phyloP scores from a whole-genome alignment of 2,113 vertebrate genomes.

The Atractosteus spatula region DNA sequence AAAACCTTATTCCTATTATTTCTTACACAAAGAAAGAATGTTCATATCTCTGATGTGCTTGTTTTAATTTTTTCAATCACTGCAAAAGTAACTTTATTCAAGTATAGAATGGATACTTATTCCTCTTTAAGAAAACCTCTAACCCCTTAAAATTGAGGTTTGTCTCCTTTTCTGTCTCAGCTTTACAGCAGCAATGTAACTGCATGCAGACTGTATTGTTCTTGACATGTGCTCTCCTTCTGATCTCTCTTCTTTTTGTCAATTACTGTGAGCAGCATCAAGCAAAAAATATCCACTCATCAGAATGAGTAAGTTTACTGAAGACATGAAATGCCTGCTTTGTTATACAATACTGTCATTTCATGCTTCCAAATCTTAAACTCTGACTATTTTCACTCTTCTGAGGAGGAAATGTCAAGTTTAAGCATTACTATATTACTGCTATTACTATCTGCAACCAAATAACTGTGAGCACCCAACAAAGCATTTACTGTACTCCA shows the following conservation, averaged over 20 bases:
- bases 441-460: neutral
- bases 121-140: neutral
- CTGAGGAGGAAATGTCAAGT: slow-evolving; percentile 79
- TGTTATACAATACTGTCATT: slow-evolving; percentile 66
- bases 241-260: slow-evolving; percentile 78
- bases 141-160: neutral
- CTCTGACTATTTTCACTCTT: slow-evolving; percentile 74
- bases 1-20: too few species aligned
- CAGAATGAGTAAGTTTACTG: slow-evolving; percentile 95
- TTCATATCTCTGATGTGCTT: too few species aligned
- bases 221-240: slow-evolving; percentile 61
- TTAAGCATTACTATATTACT: slow-evolving; percentile 62
- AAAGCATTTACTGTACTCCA: slow-evolving; percentile 1
- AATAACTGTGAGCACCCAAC: neutral
- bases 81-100: too few species aligned
- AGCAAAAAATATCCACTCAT: slow-evolving; percentile 94
- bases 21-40: too few species aligned
- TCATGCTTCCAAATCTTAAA: slow-evolving; percentile 85
- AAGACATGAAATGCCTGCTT: slow-evolving; percentile 76
- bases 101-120: too few species aligned
- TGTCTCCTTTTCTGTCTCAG: neutral
- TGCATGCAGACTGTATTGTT: slow-evolving; percentile 8
- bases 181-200: neutral
- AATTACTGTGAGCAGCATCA: slow-evolving; percentile 97
- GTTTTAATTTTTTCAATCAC: too few species aligned